A percentile compares a stretch with the other conserved stretches of the same genome.
phyloP scores from a whole-genome alignment of 2,113 vertebrate species.

The Stegostoma tigrinum region DNA sequence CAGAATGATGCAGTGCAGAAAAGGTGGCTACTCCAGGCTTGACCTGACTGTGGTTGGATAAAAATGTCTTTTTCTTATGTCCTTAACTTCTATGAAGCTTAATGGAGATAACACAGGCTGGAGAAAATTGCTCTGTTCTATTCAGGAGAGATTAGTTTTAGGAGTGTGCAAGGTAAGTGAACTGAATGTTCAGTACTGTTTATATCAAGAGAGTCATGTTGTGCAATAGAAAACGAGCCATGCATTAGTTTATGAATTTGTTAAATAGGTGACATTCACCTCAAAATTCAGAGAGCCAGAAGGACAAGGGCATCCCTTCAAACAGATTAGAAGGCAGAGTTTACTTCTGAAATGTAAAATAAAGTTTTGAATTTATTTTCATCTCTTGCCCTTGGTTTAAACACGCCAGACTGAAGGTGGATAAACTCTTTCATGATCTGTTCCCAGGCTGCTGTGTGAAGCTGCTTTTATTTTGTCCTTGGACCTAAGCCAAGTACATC shows the following conservation, averaged over 20 bases:
- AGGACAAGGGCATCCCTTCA: neutral
- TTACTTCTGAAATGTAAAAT: neutral
- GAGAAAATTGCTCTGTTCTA: neutral
- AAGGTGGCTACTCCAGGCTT: neutral
- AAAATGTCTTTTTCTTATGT: neutral
- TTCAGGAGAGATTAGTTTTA: neutral
- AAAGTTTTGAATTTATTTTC: neutral
- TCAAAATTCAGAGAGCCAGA: neutral
- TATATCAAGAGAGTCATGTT: neutral
- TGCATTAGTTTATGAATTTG: neutral
- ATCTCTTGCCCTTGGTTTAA: neutral
- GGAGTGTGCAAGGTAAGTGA: neutral
- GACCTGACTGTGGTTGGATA: neutral
- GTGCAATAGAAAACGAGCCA: neutral
- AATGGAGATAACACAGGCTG: neutral
- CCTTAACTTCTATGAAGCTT: neutral
- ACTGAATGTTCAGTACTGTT: neutral
- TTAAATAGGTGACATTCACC: neutral
- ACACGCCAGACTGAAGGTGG: neutral
- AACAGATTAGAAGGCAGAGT: neutral
- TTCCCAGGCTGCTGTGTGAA: neutral
- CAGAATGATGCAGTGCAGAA: neutral
- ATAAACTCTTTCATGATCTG: neutral
- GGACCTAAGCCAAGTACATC: neutral
- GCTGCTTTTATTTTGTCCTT: neutral